Base-by-base conservation (phyloP, 2,888 invertebrate species). In the Lypha dubia region DNA sequence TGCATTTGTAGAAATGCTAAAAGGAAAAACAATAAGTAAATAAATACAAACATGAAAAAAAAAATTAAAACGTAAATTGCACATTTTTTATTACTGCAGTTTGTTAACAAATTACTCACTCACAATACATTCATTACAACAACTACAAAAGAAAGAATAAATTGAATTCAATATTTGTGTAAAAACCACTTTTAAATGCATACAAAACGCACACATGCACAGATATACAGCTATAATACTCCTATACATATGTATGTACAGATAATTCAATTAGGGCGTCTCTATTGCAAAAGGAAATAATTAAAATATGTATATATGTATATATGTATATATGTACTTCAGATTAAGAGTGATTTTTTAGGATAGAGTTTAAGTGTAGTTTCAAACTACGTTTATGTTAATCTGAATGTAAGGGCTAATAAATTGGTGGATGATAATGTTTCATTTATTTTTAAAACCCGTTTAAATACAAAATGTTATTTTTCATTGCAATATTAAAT, bases 1-100 rank as follows among this genome's bases (percentile, higher is more conserved):
- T 24, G 5, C 7, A 13, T 7, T 2, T 41, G 22, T 3, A 53
- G 46, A 58, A n/a, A 63, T 28, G n/a, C 13, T 28, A 28, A 56
- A 9, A 60, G 32, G 32, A 32, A 20, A 4, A 44, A 44, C 15
- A 44, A 17, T 38, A 24, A 28, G 13, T 17, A n/a, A 60, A 62
- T 51, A 22, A 51, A 17, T 17, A 63, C 41, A n/a, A 63, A 7
- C n/a, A 70, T 28, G n/a, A 58, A 44, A 65, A 58, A 44, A 65
- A 65, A 58, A 49, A 0, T 35, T 79, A 73, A 56, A 65, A 79
- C 71, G 79, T 73, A 79, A 79, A 79, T 73, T 65, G 68, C 44
- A 41, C 32, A 44, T 56, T 51, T 60, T 41, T 22, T 60, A 41
- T 53, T 62, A 51, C 44, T n/a, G 38, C 44, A 44, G 38, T 53